Conservation (phyloP, 2,113 vertebrate genomes). For the Myotis yumanensis region DNA sequence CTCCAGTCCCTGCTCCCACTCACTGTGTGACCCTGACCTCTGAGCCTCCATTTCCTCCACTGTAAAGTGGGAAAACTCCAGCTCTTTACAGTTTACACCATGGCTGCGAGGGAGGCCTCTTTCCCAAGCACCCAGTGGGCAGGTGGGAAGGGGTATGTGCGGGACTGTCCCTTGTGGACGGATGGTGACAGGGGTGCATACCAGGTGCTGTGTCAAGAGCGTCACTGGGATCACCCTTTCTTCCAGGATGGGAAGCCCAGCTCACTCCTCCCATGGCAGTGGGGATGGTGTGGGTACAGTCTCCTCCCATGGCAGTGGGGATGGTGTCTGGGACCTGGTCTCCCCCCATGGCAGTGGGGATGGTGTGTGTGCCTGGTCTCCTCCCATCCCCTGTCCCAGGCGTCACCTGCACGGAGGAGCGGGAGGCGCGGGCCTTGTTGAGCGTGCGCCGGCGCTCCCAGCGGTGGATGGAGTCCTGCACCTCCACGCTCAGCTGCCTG, state of each 20-base stretch:
- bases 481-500: slow-evolving; percentile 93
- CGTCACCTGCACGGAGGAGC: slow-evolving; percentile 90
- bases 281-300: too few relatives aligned
- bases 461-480: slow-evolving; percentile 97
- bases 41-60: neutral
- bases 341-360: too few relatives aligned
- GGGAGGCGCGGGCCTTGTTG: slow-evolving; percentile 90
- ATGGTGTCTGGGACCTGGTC: too few relatives aligned
- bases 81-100: neutral
- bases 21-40: neutral
- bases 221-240: neutral
- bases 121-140: neutral
- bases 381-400: neutral
- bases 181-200: neutral
- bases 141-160: neutral
- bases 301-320: too few relatives aligned
- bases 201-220: rapidly evolving
- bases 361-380: neutral
- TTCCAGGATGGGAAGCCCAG: neutral
- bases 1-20: neutral
- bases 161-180: neutral
- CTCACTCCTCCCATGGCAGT: neutral
- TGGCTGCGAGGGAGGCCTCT: neutral
- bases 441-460: slow-evolving; percentile 96
- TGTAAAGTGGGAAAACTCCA: neutral